Conservation (phyloP, 2,113 vertebrate genomes). For the Trematomus loennbergii region DNA sequence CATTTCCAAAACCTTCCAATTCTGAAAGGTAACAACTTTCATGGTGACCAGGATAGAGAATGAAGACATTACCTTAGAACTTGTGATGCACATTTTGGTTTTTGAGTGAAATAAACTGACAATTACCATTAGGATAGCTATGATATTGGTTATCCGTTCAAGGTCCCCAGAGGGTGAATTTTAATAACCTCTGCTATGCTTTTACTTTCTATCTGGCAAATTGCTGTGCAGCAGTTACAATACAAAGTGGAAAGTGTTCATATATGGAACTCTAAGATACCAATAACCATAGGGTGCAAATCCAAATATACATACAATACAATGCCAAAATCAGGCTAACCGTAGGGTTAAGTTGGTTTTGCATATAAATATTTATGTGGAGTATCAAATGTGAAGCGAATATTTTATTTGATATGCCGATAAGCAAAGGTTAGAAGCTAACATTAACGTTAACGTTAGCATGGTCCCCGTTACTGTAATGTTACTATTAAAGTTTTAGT, state of each 20-base stretch:
- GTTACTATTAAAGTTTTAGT: too few species aligned
- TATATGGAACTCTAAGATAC: background rate
- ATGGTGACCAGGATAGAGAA: background rate
- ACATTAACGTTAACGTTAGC: too few species aligned
- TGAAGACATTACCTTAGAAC: background rate
- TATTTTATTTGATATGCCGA: background rate
- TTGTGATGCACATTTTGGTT: background rate
- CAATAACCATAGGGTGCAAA: background rate
- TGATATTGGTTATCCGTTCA: background rate
- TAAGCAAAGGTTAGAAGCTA: background rate
- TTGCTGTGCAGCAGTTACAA: background rate
- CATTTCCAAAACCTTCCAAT: background rate
- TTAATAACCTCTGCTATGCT: too few species aligned
- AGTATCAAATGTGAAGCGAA: too few species aligned
- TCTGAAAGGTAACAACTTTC: background rate
- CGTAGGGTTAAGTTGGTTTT: background rate
- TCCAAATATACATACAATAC: background rate
- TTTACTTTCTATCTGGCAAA: background rate
- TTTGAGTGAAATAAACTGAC: background rate
- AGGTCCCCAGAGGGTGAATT: background rate
- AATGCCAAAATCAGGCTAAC: background rate
- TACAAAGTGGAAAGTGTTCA: background rate
- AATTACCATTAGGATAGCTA: background rate
- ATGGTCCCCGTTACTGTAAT: background rate
- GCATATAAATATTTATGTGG: too few species aligned